phyloP scores from a whole-genome alignment of 2,113 vertebrate genomes.

The Dunckerocampus dactyliophorus region DNA sequence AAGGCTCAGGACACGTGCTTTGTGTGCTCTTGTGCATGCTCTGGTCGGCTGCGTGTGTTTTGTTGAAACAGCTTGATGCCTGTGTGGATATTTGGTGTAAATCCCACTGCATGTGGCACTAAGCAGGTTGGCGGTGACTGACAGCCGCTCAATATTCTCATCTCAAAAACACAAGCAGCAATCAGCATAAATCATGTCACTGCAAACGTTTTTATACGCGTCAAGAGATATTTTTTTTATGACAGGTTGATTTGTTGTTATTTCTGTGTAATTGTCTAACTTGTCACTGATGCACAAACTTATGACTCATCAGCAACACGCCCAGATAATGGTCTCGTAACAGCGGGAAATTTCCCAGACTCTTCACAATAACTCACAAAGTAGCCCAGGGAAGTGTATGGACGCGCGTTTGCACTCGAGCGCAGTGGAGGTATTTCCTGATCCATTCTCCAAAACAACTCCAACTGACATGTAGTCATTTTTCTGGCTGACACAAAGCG shows the following conservation, averaged over 20 bases:
- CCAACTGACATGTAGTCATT: slow-evolving; percentile 27
- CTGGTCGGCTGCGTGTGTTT: slow-evolving; percentile 21
- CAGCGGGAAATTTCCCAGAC: slow-evolving; percentile 55
- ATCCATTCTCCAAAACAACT: slow-evolving; percentile 23
- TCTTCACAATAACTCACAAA: slow-evolving; percentile 19
- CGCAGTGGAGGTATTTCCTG: slow-evolving; percentile 19
- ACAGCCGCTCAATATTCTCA: slow-evolving; percentile 51
- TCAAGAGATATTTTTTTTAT: slow-evolving; percentile 48
- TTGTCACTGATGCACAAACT: slow-evolving; percentile 60
- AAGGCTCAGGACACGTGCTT: too few relatives aligned
- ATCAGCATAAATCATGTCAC: slow-evolving; percentile 63
- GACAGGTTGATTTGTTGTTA: slow-evolving; percentile 66
- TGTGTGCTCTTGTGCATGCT: too few relatives aligned
- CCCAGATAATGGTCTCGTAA: slow-evolving; percentile 59
- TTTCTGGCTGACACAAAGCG: slow-evolving; percentile 22
- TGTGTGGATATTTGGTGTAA: slow-evolving; percentile 35
- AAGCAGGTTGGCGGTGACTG: slow-evolving; percentile 35
- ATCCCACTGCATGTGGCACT: slow-evolving; percentile 20
- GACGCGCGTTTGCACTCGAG: slow-evolving; percentile 5
- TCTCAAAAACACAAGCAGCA: slow-evolving; percentile 63
- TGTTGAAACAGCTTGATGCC: slow-evolving; percentile 39
- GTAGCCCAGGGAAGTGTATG: slow-evolving; percentile 17
- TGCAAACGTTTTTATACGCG: slow-evolving; percentile 36
- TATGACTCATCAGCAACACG: slow-evolving; percentile 59
- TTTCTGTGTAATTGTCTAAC: slow-evolving; percentile 67